A percentile compares a stretch with the other conserved stretches of the same genome.
Conservation (phyloP, 2,113 vertebrate species). For the Mellivora capensis region DNA sequence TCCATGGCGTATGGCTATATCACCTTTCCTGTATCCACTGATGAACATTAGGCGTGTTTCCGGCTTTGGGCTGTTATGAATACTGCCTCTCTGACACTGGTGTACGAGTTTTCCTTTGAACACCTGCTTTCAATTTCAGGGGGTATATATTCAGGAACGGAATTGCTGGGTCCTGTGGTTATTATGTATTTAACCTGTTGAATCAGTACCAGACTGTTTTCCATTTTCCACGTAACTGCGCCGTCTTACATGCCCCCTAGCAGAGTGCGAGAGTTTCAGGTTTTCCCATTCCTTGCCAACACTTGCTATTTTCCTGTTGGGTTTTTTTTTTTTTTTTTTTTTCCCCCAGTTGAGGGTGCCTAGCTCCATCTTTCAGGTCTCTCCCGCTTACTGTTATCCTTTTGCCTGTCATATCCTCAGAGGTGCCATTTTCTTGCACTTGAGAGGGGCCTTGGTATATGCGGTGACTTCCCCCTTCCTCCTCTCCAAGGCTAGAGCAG, state of each 20-base stretch:
- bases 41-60: not conserved
- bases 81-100: not conserved
- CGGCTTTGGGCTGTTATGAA: not conserved
- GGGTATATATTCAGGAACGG: not conserved
- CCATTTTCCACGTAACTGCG: not conserved
- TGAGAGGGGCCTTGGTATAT: not conserved
- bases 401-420: not conserved
- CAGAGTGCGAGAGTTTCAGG: not conserved
- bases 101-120: not conserved
- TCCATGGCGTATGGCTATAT: not conserved
- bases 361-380: not conserved
- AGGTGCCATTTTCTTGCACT: not conserved
- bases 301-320: not conserved
- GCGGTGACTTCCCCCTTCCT: not conserved
- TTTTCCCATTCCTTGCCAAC: not conserved
- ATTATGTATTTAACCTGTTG: not conserved
- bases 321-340: not conserved
- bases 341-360: not conserved
- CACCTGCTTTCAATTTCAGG: not conserved
- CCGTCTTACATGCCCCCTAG: not conserved
- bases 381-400: not conserved
- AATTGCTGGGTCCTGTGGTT: not conserved
- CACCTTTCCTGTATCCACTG: no score
- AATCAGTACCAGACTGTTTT: not conserved
- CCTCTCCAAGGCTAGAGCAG: not conserved